Base-by-base conservation (phyloP, 1,140 invertebrate species). In the Odontomachus brunneus region DNA sequence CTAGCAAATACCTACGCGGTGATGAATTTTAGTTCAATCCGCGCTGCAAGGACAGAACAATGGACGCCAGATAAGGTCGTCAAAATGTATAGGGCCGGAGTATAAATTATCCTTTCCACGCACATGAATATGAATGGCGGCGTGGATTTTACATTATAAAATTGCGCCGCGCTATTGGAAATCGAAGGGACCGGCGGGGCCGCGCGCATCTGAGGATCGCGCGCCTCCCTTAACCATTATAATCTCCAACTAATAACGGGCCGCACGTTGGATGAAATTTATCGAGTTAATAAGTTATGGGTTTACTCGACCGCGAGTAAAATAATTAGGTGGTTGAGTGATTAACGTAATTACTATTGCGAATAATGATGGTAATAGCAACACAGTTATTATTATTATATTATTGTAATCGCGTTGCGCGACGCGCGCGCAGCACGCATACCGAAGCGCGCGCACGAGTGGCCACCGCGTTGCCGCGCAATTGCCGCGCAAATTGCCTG, bases 1-100 rank as follows among this genome's bases (percentile, higher is more conserved):
- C 67, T 84, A 65, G 57, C 74, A 59, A 84, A 81, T 81, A 65
- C 48, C 51, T 51, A 26, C 66, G n/a, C n/a, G 81, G 49, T 88
- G 74, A 87, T 87, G 75, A 87, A 88, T 82, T 87, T 87, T 69
- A 71, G 78, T 87, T 72, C 66, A 72, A 69, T 80, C 55, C 65
- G 19, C 22, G 55, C 38, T 33, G 24, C 17, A 55, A 65, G 59
- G 33, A 49, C 38, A 22, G 75, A 87, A 87, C 75, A 87, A 88
- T 84, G 82, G 38, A 15, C 15, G 72, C 22, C 38, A 65, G 75
- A 62, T 65, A 51, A 82, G 29, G 65, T 80, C 72, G 29, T 15
- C 24, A 69, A 29, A 63, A 75, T 71, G 49, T 53, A 59, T 29
- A 14, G 49, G 17, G 19, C 19, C n/a, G 24, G 29, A 51, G 48